phyloP scores from a whole-genome alignment of 2,888 invertebrate species.

The Orthosia gothica region DNA sequence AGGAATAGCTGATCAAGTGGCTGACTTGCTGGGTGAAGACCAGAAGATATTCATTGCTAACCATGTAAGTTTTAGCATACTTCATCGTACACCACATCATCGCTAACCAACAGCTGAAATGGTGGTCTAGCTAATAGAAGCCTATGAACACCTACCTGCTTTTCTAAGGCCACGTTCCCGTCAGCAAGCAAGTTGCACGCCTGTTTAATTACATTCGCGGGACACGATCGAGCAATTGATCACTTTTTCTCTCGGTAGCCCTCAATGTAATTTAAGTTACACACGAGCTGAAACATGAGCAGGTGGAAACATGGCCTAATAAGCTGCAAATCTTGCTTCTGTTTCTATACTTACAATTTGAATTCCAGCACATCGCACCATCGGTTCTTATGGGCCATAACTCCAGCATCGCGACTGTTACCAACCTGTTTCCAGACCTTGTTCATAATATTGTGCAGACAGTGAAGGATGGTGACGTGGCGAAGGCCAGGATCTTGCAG shows the following conservation, averaged over 20 bases:
- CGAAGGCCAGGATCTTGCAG: slow-evolving; percentile 87
- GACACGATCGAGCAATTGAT: too few relatives aligned
- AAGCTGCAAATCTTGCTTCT: neutral
- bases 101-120: too few relatives aligned
- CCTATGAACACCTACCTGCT: too few relatives aligned
- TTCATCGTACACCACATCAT: too few relatives aligned
- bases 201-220: too few relatives aligned
- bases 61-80: slow-evolving; percentile 74
- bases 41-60: slow-evolving; percentile 92
- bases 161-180: too few relatives aligned
- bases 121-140: too few relatives aligned
- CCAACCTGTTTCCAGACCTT: slow-evolving; percentile 92
- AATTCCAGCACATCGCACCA: slow-evolving; percentile 91
- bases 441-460: slow-evolving; percentile 88
- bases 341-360: neutral
- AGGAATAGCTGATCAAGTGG: slow-evolving; percentile 92
- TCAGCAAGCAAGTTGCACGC: too few relatives aligned
- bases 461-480: slow-evolving; percentile 83
- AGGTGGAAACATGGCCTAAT: too few relatives aligned
- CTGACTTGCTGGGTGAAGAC: slow-evolving; percentile 85
- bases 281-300: too few relatives aligned
- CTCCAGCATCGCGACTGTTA: slow-evolving; percentile 93
- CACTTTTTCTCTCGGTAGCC: too few relatives aligned
- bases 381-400: slow-evolving; percentile 93
- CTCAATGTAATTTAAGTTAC: too few relatives aligned